Percentiles rank a stretch among this genome's conserved stretches.
Conservation (phyloP, 1,140 invertebrate species). For the Pogonomyrmex californicus region DNA sequence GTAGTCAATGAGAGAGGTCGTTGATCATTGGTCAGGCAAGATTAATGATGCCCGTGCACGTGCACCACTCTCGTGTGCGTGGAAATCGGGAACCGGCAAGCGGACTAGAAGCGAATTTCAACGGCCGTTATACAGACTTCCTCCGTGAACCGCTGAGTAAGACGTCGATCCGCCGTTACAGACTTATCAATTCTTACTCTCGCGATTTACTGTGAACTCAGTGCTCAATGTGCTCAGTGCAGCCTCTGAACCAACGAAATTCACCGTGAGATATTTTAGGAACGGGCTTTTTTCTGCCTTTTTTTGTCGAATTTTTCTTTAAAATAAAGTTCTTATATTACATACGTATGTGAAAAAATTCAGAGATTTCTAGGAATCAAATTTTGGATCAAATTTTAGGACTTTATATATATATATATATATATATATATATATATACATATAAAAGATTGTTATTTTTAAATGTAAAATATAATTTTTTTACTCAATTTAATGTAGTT, state of each 20-base stretch:
- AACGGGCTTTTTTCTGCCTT: not conserved
- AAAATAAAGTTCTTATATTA: not conserved
- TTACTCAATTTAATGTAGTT: not conserved
- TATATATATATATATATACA: too few relatives aligned
- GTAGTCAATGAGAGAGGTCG: slow-evolving; percentile 56
- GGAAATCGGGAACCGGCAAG: slow-evolving; percentile 36
- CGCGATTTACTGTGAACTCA: not conserved
- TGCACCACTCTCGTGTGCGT: slow-evolving; percentile 28
- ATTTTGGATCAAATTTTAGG: not conserved
- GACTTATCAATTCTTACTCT: slow-evolving; percentile 38
- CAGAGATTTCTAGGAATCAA: not conserved
- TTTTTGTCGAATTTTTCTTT: not conserved
- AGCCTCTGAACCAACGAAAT: not conserved
- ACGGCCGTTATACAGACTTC: slow-evolving; percentile 11
- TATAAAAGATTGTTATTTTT: not conserved
- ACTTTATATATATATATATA: too few relatives aligned
- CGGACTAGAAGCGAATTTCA: slow-evolving; percentile 45
- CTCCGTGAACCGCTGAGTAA: slow-evolving; percentile 39
- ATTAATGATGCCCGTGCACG: slow-evolving; percentile 50
- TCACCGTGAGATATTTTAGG: not conserved
- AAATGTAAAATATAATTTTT: not conserved
- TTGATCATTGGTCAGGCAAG: slow-evolving; percentile 58
- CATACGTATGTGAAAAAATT: not conserved
- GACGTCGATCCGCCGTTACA: slow-evolving; percentile 26
- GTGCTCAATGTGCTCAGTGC: not conserved